Base-by-base conservation (phyloP, 2,888 invertebrate species). In the Anthophora plumipes region DNA sequence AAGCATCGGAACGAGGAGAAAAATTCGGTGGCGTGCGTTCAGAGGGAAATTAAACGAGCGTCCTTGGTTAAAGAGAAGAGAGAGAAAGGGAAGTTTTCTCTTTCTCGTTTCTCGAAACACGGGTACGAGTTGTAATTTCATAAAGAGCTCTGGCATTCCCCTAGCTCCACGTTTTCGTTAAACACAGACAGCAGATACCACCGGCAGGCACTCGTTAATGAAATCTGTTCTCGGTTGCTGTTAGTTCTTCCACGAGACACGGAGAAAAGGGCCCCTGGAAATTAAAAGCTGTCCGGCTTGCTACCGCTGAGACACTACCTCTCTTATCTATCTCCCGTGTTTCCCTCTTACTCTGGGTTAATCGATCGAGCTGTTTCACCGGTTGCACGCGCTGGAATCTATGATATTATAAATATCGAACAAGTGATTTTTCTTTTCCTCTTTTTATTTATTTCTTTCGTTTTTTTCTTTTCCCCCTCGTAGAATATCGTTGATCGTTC, bases 161-260 rank as follows among this genome's bases (percentile, higher is more conserved):
- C 43, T 14, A 59, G 25, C 50, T 59, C 54, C n/a, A 67, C 75
- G 79, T 63, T 83, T 75, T 83, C 76, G 46, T 59, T 57, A 43
- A 77, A 60, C 43, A 43, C 54, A 43, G 43, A 57, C 12, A 31
- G 11, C 12, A 31, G 11, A 48, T 4, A 31, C 31, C 31, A 31
- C 31, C 11, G 20, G 3, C 67, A 37, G n/a, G 67, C 68, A 77
- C 55, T 69, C 77, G 75, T 60, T 85, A 81, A 85, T 81, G 85
- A 85, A 85, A 85, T 85, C 77, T 70, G 55, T 70, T 70, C 64
- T 25, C 25, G 46, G 70, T 41, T 31, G 2, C 31, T 4, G 31
- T 4, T 31, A 4, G 31, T 31, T 31, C 31, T 4, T 31, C 31
- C 31, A 31, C 31, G 31, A 31, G 31, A 31, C 31, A 31, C 31